A percentile compares a stretch with the other conserved stretches of the same genome.
Conservation (phyloP, 2,888 invertebrate species). For the Crossocerus cetratus region DNA sequence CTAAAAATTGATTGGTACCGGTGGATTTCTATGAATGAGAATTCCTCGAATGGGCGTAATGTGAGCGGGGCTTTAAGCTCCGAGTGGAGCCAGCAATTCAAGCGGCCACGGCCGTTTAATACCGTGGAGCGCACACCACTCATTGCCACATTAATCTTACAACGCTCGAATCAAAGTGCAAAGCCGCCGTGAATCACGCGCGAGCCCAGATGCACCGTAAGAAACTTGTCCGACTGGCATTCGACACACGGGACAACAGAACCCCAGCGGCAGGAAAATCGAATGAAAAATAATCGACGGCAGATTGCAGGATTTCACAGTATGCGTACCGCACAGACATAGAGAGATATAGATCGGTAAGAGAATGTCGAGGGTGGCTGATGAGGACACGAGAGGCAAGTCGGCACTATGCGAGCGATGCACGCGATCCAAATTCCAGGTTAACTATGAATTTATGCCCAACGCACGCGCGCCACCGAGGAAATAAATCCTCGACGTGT, state of each 20-base stretch:
- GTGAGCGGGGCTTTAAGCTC: too few species aligned
- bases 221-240: constrained; percentile 43
- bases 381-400: constrained; percentile 6
- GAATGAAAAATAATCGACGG: constrained; percentile 26
- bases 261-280: constrained; percentile 8
- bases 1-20: too few species aligned
- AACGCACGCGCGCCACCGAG: constrained; percentile 36
- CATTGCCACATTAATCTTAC: constrained; percentile 31
- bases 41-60: too few species aligned
- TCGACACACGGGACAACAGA: constrained; percentile 28
- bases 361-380: background rate
- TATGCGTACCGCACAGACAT: constrained; percentile 19
- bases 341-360: background rate
- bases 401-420: constrained; percentile 26
- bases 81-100: constrained; percentile 9
- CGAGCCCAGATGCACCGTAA: constrained; percentile 22
- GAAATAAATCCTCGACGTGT: constrained; percentile 44
- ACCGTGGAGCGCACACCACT: constrained; percentile 9
- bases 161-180: constrained; percentile 10
- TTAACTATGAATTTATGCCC: constrained; percentile 47
- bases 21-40: too few species aligned
- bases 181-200: constrained; percentile 40
- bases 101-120: constrained; percentile 4
- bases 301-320: constrained; percentile 43
- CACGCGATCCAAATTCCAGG: constrained; percentile 44